Percentiles rank a stretch among this genome's conserved stretches.
These are phyloP conservation scores for Epirrhoe tristata DNA, from an alignment of 2,888 invertebrate genomes.

Conservation along the genomic window DNA sequence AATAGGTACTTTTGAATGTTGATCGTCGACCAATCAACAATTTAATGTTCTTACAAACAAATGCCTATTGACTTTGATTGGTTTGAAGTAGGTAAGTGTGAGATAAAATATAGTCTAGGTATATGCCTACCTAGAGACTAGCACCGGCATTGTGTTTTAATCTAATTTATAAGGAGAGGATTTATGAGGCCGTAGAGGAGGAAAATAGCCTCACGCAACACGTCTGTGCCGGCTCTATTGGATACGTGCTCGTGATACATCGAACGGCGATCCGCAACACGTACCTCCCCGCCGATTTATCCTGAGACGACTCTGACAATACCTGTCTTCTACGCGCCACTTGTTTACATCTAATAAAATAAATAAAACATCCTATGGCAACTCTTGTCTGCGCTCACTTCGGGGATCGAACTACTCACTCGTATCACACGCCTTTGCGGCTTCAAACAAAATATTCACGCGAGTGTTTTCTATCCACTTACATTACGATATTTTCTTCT, in stretches of 20 bases:
- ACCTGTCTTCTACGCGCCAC: conserved; percentile 42
- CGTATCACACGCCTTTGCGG: conserved; percentile 34
- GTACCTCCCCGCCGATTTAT: conserved; percentile 63
- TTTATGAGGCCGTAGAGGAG: conserved; percentile 68
- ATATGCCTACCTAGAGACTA: conserved; percentile 27
- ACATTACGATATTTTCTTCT: conserved; percentile 39
- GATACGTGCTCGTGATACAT: conserved; percentile 71
- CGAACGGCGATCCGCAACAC: conserved; percentile 65
- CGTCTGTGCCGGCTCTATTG: conserved; percentile 69
- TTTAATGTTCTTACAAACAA: no score
- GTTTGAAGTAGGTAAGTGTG: no score
- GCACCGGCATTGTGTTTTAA: conserved; percentile 63
- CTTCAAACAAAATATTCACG: conserved; percentile 35
- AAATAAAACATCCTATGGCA: conserved; percentile 48
- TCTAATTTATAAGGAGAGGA: conserved; percentile 74
- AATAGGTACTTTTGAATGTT: conserved; percentile 26
- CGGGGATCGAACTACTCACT: conserved; percentile 35
- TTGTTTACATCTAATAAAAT: conserved; percentile 64
- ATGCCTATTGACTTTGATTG: no score
- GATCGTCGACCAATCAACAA: conserved; percentile 5
- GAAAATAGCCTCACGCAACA: conserved; percentile 73
- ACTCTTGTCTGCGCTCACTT: conserved; percentile 32
- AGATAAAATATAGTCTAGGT: no score
- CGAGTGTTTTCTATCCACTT: conserved; percentile 33
- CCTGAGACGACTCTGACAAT: conserved; percentile 60